These are phyloP conservation scores for Pluvianellus socialis DNA, from an alignment of 2,113 vertebrate genomes.

Conservation along the genomic window DNA sequence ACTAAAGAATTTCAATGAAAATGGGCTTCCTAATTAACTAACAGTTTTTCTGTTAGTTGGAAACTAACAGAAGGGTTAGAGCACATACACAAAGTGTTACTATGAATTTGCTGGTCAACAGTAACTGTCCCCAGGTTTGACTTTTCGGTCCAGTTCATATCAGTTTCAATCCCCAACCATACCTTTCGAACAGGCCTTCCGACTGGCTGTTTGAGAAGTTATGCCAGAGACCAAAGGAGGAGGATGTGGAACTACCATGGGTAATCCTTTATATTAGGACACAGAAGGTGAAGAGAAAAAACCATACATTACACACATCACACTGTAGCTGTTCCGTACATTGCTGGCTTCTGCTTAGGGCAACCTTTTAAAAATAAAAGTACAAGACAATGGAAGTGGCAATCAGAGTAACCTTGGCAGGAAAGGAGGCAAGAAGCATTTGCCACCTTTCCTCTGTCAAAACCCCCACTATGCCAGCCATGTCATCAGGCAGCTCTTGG, in stretches of 20 bases:
- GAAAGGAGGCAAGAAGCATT: not conserved
- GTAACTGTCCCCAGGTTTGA: not conserved
- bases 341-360: not conserved
- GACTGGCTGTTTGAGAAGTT: not conserved
- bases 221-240: not conserved
- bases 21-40: not conserved
- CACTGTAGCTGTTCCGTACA: not conserved
- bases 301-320: not conserved
- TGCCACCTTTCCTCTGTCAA: not conserved
- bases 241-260: not conserved
- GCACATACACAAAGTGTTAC: not conserved
- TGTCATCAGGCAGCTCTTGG: not conserved
- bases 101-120: not conserved
- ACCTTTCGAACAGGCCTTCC: not conserved
- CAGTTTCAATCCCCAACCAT: not conserved
- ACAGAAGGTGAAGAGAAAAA: not conserved
- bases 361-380: not conserved
- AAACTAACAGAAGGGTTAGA: not conserved
- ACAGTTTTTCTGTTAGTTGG: not conserved
- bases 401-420: not conserved
- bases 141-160: not conserved
- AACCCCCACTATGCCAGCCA: not conserved
- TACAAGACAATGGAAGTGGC: not conserved
- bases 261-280: not conserved
- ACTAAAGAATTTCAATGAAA: constrained; percentile 28